A percentile compares a stretch with the other conserved stretches of the same genome.
phyloP scores from a whole-genome alignment of 2,113 vertebrate genomes.

The Hippocampus comes region DNA sequence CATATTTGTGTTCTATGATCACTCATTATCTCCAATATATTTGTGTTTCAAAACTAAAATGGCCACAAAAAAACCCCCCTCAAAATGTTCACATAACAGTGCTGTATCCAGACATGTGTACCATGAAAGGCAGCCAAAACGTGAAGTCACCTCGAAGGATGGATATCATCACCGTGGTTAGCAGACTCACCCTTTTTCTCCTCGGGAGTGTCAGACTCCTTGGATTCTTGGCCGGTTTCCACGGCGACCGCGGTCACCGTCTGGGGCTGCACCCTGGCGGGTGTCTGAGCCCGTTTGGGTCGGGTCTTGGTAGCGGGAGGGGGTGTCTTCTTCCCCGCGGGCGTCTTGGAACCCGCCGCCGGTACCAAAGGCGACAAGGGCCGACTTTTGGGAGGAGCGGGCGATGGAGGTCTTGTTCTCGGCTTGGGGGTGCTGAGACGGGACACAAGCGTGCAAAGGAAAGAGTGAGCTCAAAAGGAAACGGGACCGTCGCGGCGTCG shows the following conservation, averaged over 20 bases:
- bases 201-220: conserved; percentile 44
- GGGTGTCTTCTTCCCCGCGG: conserved; percentile 70
- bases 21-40: background rate
- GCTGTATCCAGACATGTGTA: background rate
- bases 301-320: conserved; percentile 74
- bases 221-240: conserved; percentile 58
- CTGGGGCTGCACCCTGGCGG: conserved; percentile 56
- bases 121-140: conserved; percentile 18
- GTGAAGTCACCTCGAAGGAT: conserved; percentile 8
- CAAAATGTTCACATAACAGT: too few species aligned
- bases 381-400: conserved; percentile 76
- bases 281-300: conserved; percentile 76
- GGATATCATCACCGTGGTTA: conserved; percentile 14
- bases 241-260: conserved; percentile 62
- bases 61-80: too few species aligned
- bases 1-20: background rate
- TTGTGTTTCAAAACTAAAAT: background rate
- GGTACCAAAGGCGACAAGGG: conserved; percentile 79
- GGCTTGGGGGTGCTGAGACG: conserved; percentile 64
- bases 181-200: conserved; percentile 64
- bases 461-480: accelerated
- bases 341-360: conserved; percentile 69
- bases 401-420: conserved; percentile 81
- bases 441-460: conserved; percentile 7
- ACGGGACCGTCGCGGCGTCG: background rate